Evolutionary conservation across 2,113 vertebrate genomes (phyloP), one percentile per base, ranked within the genome.

Genomic region (Neodontobutis hainanensis): DNA sequence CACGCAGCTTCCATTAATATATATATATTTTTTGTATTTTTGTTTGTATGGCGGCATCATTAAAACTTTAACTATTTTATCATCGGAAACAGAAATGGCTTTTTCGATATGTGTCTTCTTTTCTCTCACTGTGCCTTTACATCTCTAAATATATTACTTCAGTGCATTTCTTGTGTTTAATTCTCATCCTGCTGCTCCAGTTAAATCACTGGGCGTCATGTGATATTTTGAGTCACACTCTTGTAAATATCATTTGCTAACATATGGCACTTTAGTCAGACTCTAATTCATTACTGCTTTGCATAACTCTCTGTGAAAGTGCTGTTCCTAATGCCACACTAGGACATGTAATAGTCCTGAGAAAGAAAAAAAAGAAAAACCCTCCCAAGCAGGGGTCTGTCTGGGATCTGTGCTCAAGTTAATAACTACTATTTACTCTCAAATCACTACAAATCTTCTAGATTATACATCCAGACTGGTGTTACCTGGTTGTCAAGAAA

Each of bases 371-470:
- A n/a, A n/a, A 47, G 34, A 19, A 14, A 15, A 4, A 14, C 11
- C 7, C 38, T 48, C n/a, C 0, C n/a, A 60, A 19, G 27, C 12
- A 6, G 45, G 55, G 68, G 83, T 87, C 79, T 66, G 19, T 67
- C 52, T 49, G 73, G 68, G 50, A 40, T 47, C 52, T 67, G 52
- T 16, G 75, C 36, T 11, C 8, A 5, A 40, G 5, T 40, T 40
- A 40, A 40, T 27, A 27, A 27, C 19, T 27, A 27, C 19, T 27
- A 27, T 27, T 27, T 27, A 27, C 19, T 27, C 19, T 27, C 19
- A 27, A 27, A 27, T 27, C 1, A 27, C 19, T 27, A 27, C 19
- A 27, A 27, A 27, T 27, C 19, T 27, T 27, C 19, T 27, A 27
- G 19, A 27, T 27, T 27, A 27, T 27, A 27, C 19, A 27, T 27